These are phyloP conservation scores for Euzetes globulus DNA, from an alignment of 2,888 invertebrate genomes.

Conservation along the genomic window DNA sequence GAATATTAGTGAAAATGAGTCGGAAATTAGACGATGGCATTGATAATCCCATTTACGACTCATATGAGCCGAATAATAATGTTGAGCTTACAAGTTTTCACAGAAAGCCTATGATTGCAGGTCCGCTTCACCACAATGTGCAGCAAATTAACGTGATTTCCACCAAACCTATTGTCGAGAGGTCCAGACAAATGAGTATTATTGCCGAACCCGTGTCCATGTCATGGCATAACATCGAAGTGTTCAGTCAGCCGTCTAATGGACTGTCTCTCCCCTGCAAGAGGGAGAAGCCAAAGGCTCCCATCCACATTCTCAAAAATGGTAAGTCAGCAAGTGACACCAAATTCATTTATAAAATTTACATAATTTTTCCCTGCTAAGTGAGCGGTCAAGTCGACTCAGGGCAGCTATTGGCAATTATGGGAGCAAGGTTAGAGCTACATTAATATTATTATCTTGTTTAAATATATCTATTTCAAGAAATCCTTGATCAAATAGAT, in stretches of 20 bases:
- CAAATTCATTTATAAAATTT: no score
- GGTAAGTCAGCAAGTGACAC: no score
- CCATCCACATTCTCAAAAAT: constrained; percentile 3
- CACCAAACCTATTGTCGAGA: not conserved
- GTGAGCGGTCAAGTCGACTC: constrained; percentile 75
- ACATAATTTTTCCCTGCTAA: constrained; percentile 46
- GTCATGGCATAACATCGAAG: constrained; percentile 44
- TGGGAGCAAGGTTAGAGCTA: constrained; percentile 59
- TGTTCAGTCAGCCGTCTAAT: constrained; percentile 36
- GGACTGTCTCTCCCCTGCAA: not conserved
- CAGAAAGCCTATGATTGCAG: not conserved
- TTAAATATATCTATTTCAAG: no score
- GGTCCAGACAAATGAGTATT: not conserved
- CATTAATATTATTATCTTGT: no score
- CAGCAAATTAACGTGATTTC: not conserved
- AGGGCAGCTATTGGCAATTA: constrained; percentile 74
- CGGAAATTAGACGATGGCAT: not conserved
- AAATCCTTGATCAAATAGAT: no score
- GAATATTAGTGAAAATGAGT: not conserved
- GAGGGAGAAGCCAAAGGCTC: not conserved
- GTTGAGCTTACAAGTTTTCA: not conserved
- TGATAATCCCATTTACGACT: not conserved
- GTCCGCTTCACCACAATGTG: not conserved
- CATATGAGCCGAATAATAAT: not conserved
- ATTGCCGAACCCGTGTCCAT: constrained; percentile 40